Evolutionary conservation across 2,113 vertebrate species (phyloP).

Genomic region (Microcebus griseorufus): DNA sequence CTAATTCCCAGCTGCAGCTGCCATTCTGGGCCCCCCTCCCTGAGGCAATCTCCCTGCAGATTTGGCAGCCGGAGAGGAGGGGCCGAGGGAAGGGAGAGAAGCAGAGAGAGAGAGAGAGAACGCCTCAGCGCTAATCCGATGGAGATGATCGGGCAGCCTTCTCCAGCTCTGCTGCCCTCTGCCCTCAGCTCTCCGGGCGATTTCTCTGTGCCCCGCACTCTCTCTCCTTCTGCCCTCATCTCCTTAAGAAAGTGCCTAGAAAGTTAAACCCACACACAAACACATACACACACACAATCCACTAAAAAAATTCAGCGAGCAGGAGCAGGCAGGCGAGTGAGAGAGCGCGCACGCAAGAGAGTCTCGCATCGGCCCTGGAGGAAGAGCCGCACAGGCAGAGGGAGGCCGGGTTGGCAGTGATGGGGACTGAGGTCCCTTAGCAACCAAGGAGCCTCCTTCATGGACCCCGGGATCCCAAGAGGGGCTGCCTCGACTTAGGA

Average conservation of each 20-base stretch:
- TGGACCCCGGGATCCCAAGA: conserved; percentile 82
- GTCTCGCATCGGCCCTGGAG: conserved; percentile 34
- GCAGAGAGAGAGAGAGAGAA: background rate
- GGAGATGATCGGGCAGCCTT: conserved; percentile 85
- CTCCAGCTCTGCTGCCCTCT: conserved; percentile 78
- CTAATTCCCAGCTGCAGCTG: conserved; percentile 85
- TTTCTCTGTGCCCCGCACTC: conserved; percentile 79
- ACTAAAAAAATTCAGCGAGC: background rate
- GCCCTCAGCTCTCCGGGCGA: conserved; percentile 78
- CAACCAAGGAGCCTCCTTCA: conserved; percentile 84
- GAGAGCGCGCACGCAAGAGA: conserved; percentile 52
- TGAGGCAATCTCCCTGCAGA: conserved; percentile 84
- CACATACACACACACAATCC: background rate
- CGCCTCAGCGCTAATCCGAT: conserved; percentile 86
- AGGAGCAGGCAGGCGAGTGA: conserved; percentile 46
- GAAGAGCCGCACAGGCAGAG: conserved; percentile 2
- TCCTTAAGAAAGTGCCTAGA: conserved; percentile 87
- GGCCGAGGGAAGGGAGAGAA: conserved; percentile 55
- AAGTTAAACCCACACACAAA: conserved; percentile 82
- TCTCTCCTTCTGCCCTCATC: conserved; percentile 83
- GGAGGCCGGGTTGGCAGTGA: conserved; percentile 77
- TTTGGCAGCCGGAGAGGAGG: conserved; percentile 79
- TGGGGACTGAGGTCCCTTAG: conserved; percentile 76
- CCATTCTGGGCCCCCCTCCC: conserved; percentile 75
- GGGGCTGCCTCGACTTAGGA: conserved; percentile 86